Conservation (phyloP, 2,797 vertebrate species). For the Pseudochaenichthys georgianus region DNA sequence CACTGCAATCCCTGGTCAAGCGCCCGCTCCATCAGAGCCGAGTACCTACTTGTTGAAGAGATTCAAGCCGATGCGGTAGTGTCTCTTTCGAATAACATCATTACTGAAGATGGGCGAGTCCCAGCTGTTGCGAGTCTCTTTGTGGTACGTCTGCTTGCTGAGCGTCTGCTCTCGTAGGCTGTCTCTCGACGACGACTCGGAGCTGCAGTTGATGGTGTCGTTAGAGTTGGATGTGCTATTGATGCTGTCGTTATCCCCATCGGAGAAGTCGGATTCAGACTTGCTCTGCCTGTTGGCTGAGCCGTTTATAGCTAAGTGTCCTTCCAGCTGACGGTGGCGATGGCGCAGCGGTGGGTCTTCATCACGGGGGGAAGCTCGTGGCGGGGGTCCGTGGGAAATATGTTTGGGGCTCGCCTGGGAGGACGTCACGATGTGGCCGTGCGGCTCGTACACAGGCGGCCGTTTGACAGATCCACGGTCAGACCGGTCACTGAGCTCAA, state of each 20-base stretch:
- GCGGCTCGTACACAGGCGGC: conserved; percentile 86
- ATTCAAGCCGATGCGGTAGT: conserved; percentile 97
- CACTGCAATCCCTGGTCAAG: conserved; percentile 17
- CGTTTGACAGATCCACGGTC: conserved; percentile 90
- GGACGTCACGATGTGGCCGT: conserved; percentile 81
- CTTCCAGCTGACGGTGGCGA: conserved; percentile 90
- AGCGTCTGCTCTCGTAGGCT: conserved; percentile 95
- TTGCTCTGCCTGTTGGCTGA: conserved; percentile 94
- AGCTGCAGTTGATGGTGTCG: conserved; percentile 98
- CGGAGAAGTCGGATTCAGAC: conserved; percentile 96
- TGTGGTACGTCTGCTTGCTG: conserved; percentile 98
- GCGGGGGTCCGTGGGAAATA: conserved; percentile 87
- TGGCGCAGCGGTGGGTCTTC: conserved; percentile 91
- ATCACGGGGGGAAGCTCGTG: conserved; percentile 86
- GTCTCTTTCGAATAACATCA: conserved; percentile 94
- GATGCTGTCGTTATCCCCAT: conserved; percentile 98
- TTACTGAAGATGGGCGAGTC: conserved; percentile 99
- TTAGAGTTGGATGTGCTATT: conserved; percentile 99
- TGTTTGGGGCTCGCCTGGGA: conserved; percentile 92
- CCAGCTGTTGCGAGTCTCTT: conserved; percentile 98
- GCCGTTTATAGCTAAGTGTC: conserved; percentile 94
- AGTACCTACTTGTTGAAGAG: conserved; percentile 98
- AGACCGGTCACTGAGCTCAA: conserved; percentile 92
- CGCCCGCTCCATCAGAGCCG: conserved; percentile 23
- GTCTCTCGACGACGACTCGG: conserved; percentile 94